A percentile compares a stretch with the other conserved stretches of the same genome.
Conservation (phyloP, 2,113 vertebrate genomes). For the Ciconia maguari region DNA sequence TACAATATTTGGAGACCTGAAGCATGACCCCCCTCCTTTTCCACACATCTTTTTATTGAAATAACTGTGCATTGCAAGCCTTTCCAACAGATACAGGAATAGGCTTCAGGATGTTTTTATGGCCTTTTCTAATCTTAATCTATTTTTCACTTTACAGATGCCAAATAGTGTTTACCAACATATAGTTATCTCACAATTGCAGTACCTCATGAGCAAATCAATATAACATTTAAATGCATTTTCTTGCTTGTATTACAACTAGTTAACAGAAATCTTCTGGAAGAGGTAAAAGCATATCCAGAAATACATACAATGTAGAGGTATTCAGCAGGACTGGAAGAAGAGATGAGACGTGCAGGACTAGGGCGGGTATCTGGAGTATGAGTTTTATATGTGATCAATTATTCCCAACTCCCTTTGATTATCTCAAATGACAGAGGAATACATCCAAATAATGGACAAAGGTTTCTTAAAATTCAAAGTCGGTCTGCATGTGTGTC, state of each 20-base stretch:
- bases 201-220: constrained; percentile 9
- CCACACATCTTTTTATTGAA: neutral
- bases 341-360: neutral
- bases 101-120: neutral
- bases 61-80: neutral
- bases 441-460: neutral
- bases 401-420: neutral
- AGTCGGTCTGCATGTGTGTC: neutral
- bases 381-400: neutral
- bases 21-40: neutral
- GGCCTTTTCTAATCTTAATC: neutral
- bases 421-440: neutral
- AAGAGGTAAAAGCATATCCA: neutral
- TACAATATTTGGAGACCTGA: neutral
- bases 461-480: neutral
- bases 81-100: neutral
- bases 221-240: constrained; percentile 2
- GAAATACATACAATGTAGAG: neutral
- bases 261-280: neutral
- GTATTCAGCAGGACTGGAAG: neutral
- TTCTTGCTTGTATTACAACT: neutral
- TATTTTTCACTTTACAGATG: neutral
- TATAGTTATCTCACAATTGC: neutral
- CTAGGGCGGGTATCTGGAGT: neutral
- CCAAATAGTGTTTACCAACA: neutral